Evolutionary conservation across 2,888 invertebrate species (phyloP).

Genomic region (Abscondita cerata): DNA sequence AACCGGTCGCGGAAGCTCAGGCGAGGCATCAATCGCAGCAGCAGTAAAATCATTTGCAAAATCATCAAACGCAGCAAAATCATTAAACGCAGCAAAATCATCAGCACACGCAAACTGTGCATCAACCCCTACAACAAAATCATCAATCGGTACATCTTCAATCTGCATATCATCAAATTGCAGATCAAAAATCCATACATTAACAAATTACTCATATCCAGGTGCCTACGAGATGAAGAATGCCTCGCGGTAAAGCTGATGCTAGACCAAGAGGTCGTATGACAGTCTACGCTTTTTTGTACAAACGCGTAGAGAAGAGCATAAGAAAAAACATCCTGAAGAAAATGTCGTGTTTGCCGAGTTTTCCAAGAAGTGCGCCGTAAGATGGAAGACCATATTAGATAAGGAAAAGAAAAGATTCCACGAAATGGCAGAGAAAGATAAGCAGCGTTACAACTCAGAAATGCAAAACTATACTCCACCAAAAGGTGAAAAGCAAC

Average conservation of each 20-base stretch:
- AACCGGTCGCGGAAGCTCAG: constrained; percentile 53
- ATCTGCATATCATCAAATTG: too few relatives aligned
- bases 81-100: constrained; percentile 39
- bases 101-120: constrained; percentile 42
- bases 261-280: constrained; percentile 92
- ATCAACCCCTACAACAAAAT: too few relatives aligned
- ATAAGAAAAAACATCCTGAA: constrained; percentile 99
- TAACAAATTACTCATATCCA: constrained; percentile 56
- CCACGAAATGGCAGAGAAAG: constrained; percentile 98
- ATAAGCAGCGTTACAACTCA: constrained; percentile 93
- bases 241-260: constrained; percentile 77
- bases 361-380: constrained; percentile 98
- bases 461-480: constrained; percentile 97
- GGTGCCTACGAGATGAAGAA: constrained; percentile 66
- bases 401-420: constrained; percentile 98
- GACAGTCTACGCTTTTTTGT: constrained; percentile 98
- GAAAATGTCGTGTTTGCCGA: constrained; percentile 98
- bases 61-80: constrained; percentile 33
- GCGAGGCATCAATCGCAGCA: constrained; percentile 59
- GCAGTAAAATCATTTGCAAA: constrained; percentile 54
- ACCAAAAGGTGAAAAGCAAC: constrained; percentile 82
- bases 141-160: too few relatives aligned
- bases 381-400: constrained; percentile 99
- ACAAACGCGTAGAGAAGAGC: constrained; percentile 98
- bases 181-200: constrained; percentile 39